Percentiles rank a stretch among this genome's conserved stretches.
Conservation (phyloP, 2,113 vertebrate genomes). For the Pollimyrus isidori region DNA sequence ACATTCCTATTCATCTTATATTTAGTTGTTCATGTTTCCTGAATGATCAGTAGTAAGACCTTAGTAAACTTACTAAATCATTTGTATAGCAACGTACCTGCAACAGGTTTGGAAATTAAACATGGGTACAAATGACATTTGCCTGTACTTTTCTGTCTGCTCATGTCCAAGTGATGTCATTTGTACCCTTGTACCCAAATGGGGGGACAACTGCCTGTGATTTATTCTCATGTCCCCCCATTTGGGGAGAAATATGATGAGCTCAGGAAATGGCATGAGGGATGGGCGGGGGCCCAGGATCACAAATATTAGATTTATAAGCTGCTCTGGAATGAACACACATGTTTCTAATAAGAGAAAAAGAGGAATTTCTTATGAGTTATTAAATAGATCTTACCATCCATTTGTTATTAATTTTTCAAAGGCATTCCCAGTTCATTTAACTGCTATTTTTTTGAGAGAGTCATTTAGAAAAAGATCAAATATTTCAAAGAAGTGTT, state of each 20-base stretch:
- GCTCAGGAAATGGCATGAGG: not conserved
- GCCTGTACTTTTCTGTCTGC: not conserved
- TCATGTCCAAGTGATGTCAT: not conserved
- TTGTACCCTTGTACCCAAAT: too few relatives aligned
- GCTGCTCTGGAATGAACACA: slow-evolving; percentile 44
- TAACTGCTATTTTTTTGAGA: not conserved
- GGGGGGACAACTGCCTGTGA: too few relatives aligned
- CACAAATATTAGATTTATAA: slow-evolving; percentile 21
- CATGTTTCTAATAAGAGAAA: slow-evolving; percentile 55
- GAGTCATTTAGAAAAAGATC: not conserved
- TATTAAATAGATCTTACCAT: slow-evolving; percentile 36
- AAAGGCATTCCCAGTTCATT: not conserved
- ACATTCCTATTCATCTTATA: not conserved
- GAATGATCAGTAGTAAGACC: not conserved
- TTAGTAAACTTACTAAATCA: not conserved
- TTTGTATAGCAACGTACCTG: not conserved
- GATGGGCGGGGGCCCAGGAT: not conserved
- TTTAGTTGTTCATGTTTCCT: not conserved
- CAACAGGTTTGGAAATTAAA: not conserved
- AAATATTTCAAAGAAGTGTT: not conserved
- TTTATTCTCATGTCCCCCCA: too few relatives aligned
- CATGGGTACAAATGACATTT: not conserved
- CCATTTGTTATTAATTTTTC: not conserved
- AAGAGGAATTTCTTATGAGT: slow-evolving; percentile 36
- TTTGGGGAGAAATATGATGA: not conserved